phyloP scores from a whole-genome alignment of 2,888 invertebrate species.

The Ligdia adustata region DNA sequence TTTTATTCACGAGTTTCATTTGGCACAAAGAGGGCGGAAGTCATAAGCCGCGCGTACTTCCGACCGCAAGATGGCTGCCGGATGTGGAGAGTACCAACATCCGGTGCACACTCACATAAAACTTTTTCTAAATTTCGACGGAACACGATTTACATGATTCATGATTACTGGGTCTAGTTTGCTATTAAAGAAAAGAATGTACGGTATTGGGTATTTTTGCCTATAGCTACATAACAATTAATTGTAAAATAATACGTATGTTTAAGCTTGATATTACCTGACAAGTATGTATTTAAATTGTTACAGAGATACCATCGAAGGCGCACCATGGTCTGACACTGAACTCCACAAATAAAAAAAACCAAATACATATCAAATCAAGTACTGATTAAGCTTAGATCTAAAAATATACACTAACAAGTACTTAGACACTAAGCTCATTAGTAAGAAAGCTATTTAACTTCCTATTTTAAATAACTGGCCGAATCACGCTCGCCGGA shows the following conservation, averaged over 20 bases:
- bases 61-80: slow-evolving; percentile 73
- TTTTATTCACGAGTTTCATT: slow-evolving; percentile 45
- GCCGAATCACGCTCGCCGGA: neutral
- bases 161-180: too few species aligned
- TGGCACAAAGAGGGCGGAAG: slow-evolving; percentile 64
- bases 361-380: slow-evolving; percentile 74
- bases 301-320: slow-evolving; percentile 58
- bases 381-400: slow-evolving; percentile 63
- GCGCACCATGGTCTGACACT: slow-evolving; percentile 67
- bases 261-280: neutral
- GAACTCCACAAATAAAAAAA: slow-evolving; percentile 44
- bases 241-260: too few species aligned
- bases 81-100: slow-evolving; percentile 68
- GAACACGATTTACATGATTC: too few species aligned
- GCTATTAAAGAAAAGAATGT: too few species aligned
- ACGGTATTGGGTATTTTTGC: too few species aligned
- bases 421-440: too few species aligned
- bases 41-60: slow-evolving; percentile 64
- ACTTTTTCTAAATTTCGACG: too few species aligned
- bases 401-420: slow-evolving; percentile 7
- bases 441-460: neutral
- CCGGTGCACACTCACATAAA: too few species aligned
- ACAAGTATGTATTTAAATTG: slow-evolving; percentile 40
- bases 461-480: neutral
- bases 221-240: too few species aligned